A percentile compares a stretch with the other conserved stretches of the same genome.
Conservation (phyloP, 2,888 invertebrate genomes). For the Ochropacha duplaris region DNA sequence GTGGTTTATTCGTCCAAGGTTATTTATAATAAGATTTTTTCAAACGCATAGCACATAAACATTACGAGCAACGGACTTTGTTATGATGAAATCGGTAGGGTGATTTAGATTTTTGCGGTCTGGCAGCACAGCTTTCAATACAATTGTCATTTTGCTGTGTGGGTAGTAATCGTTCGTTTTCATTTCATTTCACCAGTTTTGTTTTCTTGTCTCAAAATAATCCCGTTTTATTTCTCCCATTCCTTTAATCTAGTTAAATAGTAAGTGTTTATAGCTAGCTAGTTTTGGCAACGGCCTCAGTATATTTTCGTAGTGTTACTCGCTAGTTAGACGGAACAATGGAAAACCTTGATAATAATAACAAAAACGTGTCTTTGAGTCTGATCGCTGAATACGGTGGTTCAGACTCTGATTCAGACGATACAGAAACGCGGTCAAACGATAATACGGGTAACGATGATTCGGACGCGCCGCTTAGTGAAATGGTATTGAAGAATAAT, state of each 20-base stretch:
- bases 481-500: slow-evolving; percentile 79
- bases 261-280: slow-evolving; percentile 7
- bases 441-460: slow-evolving; percentile 58
- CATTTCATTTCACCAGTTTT: slow-evolving; percentile 26
- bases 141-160: slow-evolving; percentile 37
- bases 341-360: slow-evolving; percentile 74
- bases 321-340: slow-evolving; percentile 51
- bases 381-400: slow-evolving; percentile 74
- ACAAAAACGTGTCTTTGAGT: slow-evolving; percentile 76
- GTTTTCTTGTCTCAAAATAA: slow-evolving; percentile 35
- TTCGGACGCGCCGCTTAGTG: slow-evolving; percentile 67
- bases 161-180: slow-evolving; percentile 25
- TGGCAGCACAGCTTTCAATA: no score
- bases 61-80: no score
- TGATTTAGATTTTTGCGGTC: no score
- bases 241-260: slow-evolving; percentile 2
- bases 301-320: not conserved
- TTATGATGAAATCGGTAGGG: no score
- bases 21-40: no score
- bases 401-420: slow-evolving; percentile 75
- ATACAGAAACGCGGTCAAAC: slow-evolving; percentile 58
- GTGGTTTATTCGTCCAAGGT: no score
- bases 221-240: slow-evolving; percentile 13
- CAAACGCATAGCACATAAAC: no score
- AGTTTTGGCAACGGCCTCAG: slow-evolving; percentile 2